Evolutionary conservation across 2,113 vertebrate species (phyloP).

Genomic region (Oryzias woworae): DNA sequence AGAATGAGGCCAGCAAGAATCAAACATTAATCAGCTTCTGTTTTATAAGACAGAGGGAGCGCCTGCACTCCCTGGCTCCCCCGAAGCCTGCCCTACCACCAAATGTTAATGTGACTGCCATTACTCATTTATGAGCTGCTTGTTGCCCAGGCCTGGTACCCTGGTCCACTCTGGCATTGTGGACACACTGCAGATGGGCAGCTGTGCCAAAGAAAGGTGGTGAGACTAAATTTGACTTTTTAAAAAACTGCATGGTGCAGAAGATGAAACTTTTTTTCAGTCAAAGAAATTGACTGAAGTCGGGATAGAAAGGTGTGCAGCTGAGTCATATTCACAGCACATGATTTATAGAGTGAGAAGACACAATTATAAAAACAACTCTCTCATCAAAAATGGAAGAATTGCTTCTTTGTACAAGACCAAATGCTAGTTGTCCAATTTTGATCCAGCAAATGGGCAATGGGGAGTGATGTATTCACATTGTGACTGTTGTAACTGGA

Average conservation of each 20-base stretch:
- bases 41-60: constrained; percentile 64
- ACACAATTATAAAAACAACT: constrained; percentile 27
- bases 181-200: constrained; percentile 42
- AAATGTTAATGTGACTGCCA: constrained; percentile 70
- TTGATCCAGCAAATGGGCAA: constrained; percentile 44
- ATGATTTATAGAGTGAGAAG: constrained; percentile 1
- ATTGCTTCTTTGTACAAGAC: constrained; percentile 28
- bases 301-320: neutral
- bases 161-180: constrained; percentile 21
- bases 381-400: constrained; percentile 27
- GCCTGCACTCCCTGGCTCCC: constrained; percentile 36
- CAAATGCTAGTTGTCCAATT: constrained; percentile 40
- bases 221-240: constrained; percentile 27
- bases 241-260: no score
- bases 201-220: constrained; percentile 24
- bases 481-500: constrained; percentile 50
- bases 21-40: constrained; percentile 75
- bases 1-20: constrained; percentile 67
- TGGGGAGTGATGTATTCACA: constrained; percentile 51
- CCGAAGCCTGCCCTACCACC: constrained; percentile 53
- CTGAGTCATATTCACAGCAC: constrained; percentile 17
- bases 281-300: constrained; percentile 18
- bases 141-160: constrained; percentile 44
- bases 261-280: neutral
- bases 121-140: constrained; percentile 72